phyloP scores from a whole-genome alignment of 1,140 invertebrate genomes.

The Brachionus rotundiformis region DNA sequence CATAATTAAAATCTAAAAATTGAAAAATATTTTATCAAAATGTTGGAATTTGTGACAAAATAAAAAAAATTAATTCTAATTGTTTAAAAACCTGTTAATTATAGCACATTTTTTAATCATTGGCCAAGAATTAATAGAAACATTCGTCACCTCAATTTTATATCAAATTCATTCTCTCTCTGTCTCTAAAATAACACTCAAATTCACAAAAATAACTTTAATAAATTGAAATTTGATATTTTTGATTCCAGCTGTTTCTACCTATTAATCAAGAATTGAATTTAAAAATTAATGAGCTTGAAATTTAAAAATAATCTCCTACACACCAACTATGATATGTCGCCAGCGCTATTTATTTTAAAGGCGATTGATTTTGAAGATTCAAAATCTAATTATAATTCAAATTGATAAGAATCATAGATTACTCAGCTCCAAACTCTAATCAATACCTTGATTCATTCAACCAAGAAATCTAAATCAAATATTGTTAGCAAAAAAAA shows the following conservation, averaged over 20 bases:
- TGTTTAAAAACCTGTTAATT: background rate
- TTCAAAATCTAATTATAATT: constrained; percentile 10
- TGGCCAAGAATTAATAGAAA: background rate
- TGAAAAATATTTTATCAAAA: background rate
- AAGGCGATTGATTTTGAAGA: constrained; percentile 9
- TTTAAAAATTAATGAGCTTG: constrained; percentile 9
- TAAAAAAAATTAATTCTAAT: constrained; percentile 28
- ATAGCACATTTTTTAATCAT: background rate
- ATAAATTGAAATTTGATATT: constrained; percentile 17
- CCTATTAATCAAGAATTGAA: background rate
- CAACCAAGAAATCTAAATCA: constrained; percentile 9
- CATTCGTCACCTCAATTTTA: constrained; percentile 11
- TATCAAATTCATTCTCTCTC: background rate
- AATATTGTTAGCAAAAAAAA: background rate
- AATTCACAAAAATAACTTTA: background rate
- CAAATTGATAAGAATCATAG: constrained; percentile 9
- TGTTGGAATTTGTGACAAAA: constrained; percentile 42
- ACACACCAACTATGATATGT: background rate
- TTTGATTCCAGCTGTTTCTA: background rate
- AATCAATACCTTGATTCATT: background rate
- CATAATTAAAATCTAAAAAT: constrained; percentile 33
- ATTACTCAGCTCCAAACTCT: background rate
- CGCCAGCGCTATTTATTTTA: constrained; percentile 6
- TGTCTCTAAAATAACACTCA: background rate
- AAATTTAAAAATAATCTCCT: background rate